Conservation (phyloP, 2,888 invertebrate species). For the Scaeva pyrastri region DNA sequence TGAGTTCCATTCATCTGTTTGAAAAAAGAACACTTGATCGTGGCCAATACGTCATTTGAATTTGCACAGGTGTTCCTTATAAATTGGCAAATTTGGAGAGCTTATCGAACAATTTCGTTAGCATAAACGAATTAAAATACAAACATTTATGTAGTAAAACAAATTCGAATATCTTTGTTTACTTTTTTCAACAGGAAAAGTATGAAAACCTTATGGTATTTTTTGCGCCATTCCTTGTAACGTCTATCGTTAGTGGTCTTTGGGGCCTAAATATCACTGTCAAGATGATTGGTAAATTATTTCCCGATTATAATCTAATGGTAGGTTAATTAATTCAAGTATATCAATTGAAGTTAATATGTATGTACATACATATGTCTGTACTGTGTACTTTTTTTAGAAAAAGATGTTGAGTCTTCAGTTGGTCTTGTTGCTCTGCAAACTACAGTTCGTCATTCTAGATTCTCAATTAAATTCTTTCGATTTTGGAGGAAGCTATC, state of each 20-base stretch:
- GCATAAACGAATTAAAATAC: too few relatives aligned
- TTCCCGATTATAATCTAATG: constrained; percentile 80
- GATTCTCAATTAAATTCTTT: constrained; percentile 79
- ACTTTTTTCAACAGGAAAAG: constrained; percentile 77
- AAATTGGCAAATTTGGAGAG: too few relatives aligned
- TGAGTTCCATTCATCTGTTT: too few relatives aligned
- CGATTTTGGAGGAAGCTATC: constrained; percentile 80
- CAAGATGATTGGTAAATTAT: constrained; percentile 80
- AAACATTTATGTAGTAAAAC: too few relatives aligned
- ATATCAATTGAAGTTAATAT: too few relatives aligned
- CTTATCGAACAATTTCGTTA: too few relatives aligned
- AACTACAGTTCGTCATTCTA: constrained; percentile 81
- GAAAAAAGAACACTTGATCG: too few relatives aligned
- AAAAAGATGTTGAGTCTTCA: constrained; percentile 82
- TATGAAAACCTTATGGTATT: constrained; percentile 80
- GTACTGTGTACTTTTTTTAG: constrained; percentile 63
- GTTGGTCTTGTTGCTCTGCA: constrained; percentile 81
- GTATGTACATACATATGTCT: too few relatives aligned
- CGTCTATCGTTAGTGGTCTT: constrained; percentile 81
- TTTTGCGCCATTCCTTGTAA: constrained; percentile 81
- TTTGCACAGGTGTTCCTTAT: too few relatives aligned
- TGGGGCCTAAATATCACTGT: constrained; percentile 83
- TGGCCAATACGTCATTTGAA: too few relatives aligned
- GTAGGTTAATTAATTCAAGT: constrained; percentile 76
- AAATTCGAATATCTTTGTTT: constrained; percentile 16